A percentile compares a stretch with the other conserved stretches of the same genome.
These are phyloP conservation scores for Bellardia pandia DNA, from an alignment of 2,888 invertebrate species.

Conservation along the genomic window DNA sequence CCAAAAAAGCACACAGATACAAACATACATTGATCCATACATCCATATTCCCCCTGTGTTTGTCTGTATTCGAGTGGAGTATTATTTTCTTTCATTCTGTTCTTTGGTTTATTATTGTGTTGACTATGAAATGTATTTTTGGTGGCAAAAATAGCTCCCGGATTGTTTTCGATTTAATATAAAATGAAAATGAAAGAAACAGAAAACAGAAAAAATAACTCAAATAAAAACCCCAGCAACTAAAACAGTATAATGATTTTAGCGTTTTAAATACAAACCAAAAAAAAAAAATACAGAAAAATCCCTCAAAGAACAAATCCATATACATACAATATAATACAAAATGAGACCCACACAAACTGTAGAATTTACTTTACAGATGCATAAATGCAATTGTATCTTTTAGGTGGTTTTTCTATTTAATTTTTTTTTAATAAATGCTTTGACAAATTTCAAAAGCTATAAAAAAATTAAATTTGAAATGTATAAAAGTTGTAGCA, in stretches of 20 bases:
- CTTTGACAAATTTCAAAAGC: conserved; percentile 50
- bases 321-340: conserved; percentile 37
- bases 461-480: conserved; percentile 38
- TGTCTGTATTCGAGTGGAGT: conserved; percentile 49
- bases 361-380: conserved; percentile 1
- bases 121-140: conserved; percentile 82
- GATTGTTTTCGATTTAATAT: conserved; percentile 76
- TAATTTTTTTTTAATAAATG: not conserved
- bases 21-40: not conserved
- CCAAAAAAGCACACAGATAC: too few relatives aligned
- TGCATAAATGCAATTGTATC: conserved; percentile 42
- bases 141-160: conserved; percentile 82
- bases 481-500: not conserved
- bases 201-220: conserved; percentile 3
- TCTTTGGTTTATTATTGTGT: conserved; percentile 58
- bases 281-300: not conserved
- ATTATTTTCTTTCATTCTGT: conserved; percentile 65
- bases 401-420: conserved; percentile 38
- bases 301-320: conserved; percentile 55
- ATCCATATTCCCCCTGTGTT: not conserved
- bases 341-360: conserved; percentile 35
- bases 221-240: conserved; percentile 29
- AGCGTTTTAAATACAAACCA: conserved; percentile 49
- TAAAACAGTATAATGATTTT: conserved; percentile 67
- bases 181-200: conserved; percentile 61